Conservation (phyloP, 2,888 invertebrate species). For the Formica aserva region DNA sequence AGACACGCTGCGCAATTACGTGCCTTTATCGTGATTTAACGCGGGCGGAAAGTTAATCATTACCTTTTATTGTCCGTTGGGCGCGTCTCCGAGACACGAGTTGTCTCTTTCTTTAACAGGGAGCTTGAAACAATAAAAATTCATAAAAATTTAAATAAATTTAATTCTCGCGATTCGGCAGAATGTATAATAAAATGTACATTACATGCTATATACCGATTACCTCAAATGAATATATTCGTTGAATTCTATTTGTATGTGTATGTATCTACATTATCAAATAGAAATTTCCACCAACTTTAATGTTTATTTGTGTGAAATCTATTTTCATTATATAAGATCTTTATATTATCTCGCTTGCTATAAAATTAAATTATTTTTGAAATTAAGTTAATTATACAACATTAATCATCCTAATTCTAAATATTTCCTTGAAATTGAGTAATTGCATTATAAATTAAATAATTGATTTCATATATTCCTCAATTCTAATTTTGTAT, state of each 20-base stretch:
- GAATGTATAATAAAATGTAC: too few relatives aligned
- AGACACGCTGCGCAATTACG: conserved; percentile 48
- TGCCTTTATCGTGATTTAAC: conserved; percentile 73
- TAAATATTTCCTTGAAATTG: neutral
- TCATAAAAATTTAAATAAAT: neutral
- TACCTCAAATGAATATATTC: neutral
- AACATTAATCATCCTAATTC: neutral
- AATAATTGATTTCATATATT: neutral
- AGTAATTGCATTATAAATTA: neutral
- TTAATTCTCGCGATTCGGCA: neutral
- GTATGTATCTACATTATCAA: neutral
- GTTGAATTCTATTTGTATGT: neutral
- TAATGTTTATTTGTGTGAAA: neutral
- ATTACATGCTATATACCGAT: neutral
- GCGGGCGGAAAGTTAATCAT: conserved; percentile 60
- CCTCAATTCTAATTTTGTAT: neutral
- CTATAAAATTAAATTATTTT: neutral
- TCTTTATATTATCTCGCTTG: neutral
- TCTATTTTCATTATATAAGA: neutral
- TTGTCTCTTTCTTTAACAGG: neutral
- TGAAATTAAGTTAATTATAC: neutral
- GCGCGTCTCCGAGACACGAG: neutral
- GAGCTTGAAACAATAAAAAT: neutral
- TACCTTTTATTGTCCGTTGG: conserved; percentile 55
- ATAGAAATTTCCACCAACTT: neutral